Evolutionary conservation across 1,140 invertebrate genomes (phyloP).

Genomic region (Pogonus chalceus): DNA sequence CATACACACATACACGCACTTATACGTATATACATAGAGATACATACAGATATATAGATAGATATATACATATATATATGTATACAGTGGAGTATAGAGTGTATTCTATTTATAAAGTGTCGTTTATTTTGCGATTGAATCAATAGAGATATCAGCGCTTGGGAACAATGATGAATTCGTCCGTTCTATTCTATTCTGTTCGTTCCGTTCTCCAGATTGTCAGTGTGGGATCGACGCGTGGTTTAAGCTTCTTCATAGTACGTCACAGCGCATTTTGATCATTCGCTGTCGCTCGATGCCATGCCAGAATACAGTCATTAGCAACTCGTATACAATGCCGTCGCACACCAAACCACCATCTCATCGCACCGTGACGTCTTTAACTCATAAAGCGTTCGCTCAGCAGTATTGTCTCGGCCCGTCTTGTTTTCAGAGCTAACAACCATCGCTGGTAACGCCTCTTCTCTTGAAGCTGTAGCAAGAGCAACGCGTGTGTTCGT

Average conservation of each 20-base stretch:
- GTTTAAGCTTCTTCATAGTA: no score
- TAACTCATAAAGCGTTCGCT: background rate
- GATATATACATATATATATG: no score
- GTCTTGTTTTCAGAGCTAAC: background rate
- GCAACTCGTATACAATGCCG: background rate
- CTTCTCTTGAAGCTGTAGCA: no score
- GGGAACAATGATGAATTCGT: background rate
- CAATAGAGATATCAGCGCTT: background rate
- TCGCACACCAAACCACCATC: background rate
- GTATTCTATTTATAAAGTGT: background rate
- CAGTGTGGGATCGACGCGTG: background rate
- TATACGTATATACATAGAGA: no score
- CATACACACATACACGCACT: no score
- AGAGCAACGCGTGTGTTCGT: no score
- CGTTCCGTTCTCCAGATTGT: background rate
- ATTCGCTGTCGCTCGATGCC: background rate
- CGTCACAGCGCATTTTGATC: background rate
- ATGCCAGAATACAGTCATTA: background rate
- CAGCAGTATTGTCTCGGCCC: background rate
- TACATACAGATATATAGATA: no score
- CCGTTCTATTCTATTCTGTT: no score
- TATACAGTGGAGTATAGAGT: no score
- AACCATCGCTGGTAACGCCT: no score
- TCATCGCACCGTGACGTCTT: background rate
- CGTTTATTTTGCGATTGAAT: background rate